These are phyloP conservation scores for Ancistrus triradiatus DNA, from an alignment of 2,113 vertebrate genomes.

Conservation along the genomic window DNA sequence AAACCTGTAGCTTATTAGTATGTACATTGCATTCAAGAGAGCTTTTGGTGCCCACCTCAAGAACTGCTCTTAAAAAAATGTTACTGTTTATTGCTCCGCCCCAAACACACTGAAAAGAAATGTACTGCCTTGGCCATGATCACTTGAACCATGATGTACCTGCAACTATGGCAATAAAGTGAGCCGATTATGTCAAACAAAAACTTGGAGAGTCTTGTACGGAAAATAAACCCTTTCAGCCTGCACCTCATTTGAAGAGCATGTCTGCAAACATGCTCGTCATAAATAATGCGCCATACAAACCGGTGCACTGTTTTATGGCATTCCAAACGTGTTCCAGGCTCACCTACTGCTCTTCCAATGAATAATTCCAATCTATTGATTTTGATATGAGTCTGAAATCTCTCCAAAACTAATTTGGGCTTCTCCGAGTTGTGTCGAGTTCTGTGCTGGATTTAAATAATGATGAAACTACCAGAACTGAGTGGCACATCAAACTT, in stretches of 20 bases:
- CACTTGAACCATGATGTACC: too few species aligned
- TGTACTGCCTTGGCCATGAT: too few species aligned
- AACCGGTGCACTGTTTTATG: neutral
- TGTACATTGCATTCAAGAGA: too few species aligned
- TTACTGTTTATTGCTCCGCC: too few species aligned
- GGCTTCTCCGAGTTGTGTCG: constrained; percentile 41
- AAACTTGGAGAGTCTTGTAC: too few species aligned
- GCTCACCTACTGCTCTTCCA: constrained; percentile 18
- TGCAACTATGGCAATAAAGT: too few species aligned
- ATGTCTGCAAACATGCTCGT: neutral
- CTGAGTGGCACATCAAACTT: constrained; percentile 52
- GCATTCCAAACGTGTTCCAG: neutral
- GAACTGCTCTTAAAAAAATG: too few species aligned
- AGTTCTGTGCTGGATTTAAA: constrained; percentile 47
- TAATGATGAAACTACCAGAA: constrained; percentile 42
- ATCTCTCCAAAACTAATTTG: constrained; percentile 45
- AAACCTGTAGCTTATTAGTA: too few species aligned
- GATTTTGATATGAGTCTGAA: constrained; percentile 44
- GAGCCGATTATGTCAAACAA: too few species aligned
- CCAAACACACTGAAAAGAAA: too few species aligned
- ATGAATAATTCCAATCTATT: constrained; percentile 39
- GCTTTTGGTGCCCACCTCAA: too few species aligned
- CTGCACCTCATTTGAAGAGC: neutral
- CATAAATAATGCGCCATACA: neutral
- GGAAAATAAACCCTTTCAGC: too few species aligned